These are phyloP conservation scores for Miniopterus natalensis DNA, from an alignment of 2,113 vertebrate species.

Conservation along the genomic window DNA sequence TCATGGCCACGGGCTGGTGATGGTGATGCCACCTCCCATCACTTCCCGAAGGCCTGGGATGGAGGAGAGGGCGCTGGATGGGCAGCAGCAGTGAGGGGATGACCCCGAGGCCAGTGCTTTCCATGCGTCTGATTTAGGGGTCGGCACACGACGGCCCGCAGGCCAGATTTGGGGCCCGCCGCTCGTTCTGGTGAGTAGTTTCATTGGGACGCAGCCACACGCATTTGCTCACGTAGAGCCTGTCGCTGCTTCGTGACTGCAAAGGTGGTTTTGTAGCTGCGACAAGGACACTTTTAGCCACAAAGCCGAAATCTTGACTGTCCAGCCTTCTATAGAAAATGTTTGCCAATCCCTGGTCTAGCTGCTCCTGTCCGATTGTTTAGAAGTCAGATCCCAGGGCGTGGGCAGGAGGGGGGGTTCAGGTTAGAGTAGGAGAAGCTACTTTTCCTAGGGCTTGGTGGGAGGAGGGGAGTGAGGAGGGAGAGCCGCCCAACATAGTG, in stretches of 20 bases:
- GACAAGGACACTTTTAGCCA: background rate
- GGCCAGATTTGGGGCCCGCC: background rate
- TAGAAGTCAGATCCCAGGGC: background rate
- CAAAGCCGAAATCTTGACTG: background rate
- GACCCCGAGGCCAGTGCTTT: background rate
- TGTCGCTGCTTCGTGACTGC: background rate
- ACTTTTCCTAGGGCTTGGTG: background rate
- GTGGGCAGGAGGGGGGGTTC: background rate
- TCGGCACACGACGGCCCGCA: fast-evolving
- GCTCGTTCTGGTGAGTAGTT: background rate
- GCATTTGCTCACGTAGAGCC: background rate
- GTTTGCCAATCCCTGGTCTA: background rate
- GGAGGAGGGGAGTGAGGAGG: background rate
- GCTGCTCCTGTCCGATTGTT: too few species aligned
- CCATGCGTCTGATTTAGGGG: background rate
- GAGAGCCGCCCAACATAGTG: background rate
- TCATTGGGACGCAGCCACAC: background rate
- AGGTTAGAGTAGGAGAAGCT: background rate
- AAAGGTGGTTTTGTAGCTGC: background rate
- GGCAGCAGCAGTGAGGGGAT: background rate
- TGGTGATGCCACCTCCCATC: too few species aligned
- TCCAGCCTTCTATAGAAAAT: background rate
- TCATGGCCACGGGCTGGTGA: fast-evolving
- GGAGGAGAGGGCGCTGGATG: background rate
- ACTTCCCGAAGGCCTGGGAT: background rate